phyloP scores from a whole-genome alignment of 37 sponge, comb jelly and placozoan species.

The Eunapius fragilis region DNA sequence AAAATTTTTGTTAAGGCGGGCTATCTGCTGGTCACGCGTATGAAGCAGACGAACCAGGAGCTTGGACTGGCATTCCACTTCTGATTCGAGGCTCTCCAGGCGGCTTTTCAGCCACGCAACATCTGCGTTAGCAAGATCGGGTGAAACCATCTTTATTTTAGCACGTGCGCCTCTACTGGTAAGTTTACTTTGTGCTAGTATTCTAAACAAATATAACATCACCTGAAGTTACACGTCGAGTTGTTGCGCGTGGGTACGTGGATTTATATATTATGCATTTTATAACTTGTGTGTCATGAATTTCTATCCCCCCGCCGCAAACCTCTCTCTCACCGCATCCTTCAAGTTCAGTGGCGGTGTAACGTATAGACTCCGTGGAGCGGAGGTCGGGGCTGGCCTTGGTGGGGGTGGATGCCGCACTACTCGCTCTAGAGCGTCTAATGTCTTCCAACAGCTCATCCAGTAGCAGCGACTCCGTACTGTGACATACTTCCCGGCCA shows the following conservation, averaged over 20 bases:
- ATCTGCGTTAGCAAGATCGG: no score
- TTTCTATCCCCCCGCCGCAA: not conserved
- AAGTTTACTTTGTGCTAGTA: no score
- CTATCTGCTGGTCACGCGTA: slow-evolving; percentile 25
- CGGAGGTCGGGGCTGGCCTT: not conserved
- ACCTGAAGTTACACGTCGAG: no score
- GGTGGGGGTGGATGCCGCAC: slow-evolving; percentile 48
- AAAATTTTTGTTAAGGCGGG: slow-evolving; percentile 16
- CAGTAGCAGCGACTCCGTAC: slow-evolving; percentile 13
- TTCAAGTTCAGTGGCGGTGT: not conserved
- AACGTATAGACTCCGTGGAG: not conserved
- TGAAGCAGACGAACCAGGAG: slow-evolving; percentile 29
- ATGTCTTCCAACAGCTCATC: slow-evolving; percentile 50
- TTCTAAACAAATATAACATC: not conserved
- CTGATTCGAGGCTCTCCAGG: not conserved
- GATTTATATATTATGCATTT: not conserved
- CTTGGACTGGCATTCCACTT: slow-evolving; percentile 22
- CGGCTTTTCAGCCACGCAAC: slow-evolving; percentile 9
- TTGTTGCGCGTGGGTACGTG: slow-evolving; percentile 1
- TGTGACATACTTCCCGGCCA: not conserved
- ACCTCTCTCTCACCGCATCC: no score
- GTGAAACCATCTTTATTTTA: no score
- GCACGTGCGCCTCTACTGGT: no score
- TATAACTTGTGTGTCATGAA: not conserved
- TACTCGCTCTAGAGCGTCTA: slow-evolving; percentile 26